Evolutionary conservation across 2,797 vertebrate genomes (phyloP).

Genomic region (Pipistrellus nathusii): DNA sequence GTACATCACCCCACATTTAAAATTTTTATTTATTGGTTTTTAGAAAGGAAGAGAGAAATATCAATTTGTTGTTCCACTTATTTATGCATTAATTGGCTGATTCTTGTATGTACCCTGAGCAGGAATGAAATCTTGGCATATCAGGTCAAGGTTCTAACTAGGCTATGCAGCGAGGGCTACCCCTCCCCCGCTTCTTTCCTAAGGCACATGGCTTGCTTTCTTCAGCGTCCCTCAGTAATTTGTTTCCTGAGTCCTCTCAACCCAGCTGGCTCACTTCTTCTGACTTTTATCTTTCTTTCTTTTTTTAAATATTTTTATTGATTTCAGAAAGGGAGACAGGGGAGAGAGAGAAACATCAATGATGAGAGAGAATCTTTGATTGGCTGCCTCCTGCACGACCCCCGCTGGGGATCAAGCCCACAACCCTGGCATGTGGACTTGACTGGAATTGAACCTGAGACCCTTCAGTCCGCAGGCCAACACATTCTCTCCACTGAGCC

Average conservation of each 20-base stretch:
- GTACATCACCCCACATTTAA: not conserved
- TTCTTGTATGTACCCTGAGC: not conserved
- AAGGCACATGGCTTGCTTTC: not conserved
- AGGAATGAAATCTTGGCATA: not conserved
- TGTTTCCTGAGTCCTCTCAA: not conserved
- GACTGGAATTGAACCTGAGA: too few relatives aligned
- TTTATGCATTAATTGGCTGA: not conserved
- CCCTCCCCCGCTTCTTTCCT: not conserved
- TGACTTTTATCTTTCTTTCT: not conserved
- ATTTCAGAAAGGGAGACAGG: too few relatives aligned
- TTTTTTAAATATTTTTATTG: too few relatives aligned
- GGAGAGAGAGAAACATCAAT: too few relatives aligned
- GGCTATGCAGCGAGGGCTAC: not conserved
- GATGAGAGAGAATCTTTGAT: too few relatives aligned
- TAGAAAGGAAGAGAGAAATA: not conserved
- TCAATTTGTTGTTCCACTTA: not conserved
- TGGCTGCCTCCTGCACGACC: too few relatives aligned
- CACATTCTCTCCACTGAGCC: too few relatives aligned
- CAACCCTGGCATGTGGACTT: too few relatives aligned
- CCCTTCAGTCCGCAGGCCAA: too few relatives aligned
- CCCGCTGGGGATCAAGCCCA: too few relatives aligned
- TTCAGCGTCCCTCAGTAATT: not conserved
- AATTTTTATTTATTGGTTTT: not conserved
- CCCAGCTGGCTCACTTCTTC: not conserved
- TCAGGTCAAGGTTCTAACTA: not conserved